phyloP scores from a whole-genome alignment of 64 coral and sea anemone genomes.

The Dendrophyllia cribrosa region DNA sequence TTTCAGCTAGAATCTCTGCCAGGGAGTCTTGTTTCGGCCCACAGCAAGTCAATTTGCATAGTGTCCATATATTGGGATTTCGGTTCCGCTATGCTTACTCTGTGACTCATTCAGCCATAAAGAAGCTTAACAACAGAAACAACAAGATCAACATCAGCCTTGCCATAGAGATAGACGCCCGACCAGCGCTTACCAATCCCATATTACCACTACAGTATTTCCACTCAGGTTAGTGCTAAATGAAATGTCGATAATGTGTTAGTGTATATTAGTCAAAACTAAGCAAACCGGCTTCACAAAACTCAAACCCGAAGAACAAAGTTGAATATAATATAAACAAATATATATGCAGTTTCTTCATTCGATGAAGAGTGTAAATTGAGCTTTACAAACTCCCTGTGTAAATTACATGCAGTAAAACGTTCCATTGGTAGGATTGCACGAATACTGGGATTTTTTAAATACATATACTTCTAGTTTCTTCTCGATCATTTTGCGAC shows the following conservation, averaged over 20 bases:
- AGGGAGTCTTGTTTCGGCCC: not conserved
- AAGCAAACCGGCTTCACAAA: too few relatives aligned
- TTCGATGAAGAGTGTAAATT: not conserved
- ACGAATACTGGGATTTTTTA: too few relatives aligned
- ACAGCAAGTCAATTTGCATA: not conserved
- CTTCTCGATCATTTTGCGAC: too few relatives aligned
- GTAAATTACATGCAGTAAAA: not conserved
- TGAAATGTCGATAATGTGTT: not conserved
- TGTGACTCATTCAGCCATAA: conserved; percentile 3
- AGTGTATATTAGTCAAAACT: too few relatives aligned
- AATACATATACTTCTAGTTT: too few relatives aligned
- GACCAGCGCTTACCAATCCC: not conserved
- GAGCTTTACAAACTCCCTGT: not conserved
- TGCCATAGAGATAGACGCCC: not conserved
- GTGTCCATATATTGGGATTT: not conserved
- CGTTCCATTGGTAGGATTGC: too few relatives aligned
- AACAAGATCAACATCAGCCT: not conserved
- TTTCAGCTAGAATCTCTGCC: not conserved
- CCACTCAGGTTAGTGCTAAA: not conserved
- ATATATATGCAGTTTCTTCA: not conserved
- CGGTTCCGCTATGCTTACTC: not conserved
- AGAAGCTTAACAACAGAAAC: not conserved
- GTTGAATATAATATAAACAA: not conserved
- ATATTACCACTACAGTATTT: too few relatives aligned
- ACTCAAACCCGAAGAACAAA: too few relatives aligned